Evolutionary conservation across 2,888 invertebrate genomes (phyloP).

Genomic region (Axea sp.): DNA sequence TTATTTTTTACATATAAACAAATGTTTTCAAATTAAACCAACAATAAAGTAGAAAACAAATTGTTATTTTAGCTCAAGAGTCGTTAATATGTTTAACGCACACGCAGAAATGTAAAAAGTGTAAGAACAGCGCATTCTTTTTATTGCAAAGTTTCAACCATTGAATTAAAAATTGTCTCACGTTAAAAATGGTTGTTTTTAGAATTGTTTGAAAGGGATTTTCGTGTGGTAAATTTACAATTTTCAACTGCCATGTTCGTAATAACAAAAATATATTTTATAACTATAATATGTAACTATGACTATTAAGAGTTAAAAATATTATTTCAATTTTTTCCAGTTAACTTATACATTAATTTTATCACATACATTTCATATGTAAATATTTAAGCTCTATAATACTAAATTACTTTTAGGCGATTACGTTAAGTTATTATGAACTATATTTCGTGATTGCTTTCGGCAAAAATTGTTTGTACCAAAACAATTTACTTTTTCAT

Average conservation of each 20-base stretch:
- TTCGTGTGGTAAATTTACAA: too few relatives aligned
- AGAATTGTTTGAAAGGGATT: too few relatives aligned
- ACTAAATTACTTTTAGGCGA: slow-evolving; percentile 69
- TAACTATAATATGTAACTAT: too few relatives aligned
- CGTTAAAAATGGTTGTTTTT: too few relatives aligned
- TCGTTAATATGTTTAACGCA: slow-evolving; percentile 29
- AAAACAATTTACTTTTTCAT: background rate
- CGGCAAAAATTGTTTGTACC: background rate
- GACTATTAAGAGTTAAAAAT: too few relatives aligned
- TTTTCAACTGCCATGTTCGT: too few relatives aligned
- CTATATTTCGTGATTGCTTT: background rate
- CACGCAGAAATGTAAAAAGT: slow-evolving; percentile 16
- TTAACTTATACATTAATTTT: too few relatives aligned
- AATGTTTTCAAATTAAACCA: background rate
- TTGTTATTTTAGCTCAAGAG: slow-evolving; percentile 1
- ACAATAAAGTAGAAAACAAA: background rate
- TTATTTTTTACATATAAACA: background rate
- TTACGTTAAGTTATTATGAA: slow-evolving; percentile 41
- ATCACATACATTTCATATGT: background rate
- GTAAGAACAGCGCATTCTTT: slow-evolving; percentile 31
- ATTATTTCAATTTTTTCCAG: too few relatives aligned
- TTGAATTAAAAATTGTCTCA: too few relatives aligned
- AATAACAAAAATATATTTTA: too few relatives aligned
- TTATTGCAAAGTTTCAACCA: slow-evolving; percentile 29
- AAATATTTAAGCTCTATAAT: slow-evolving; percentile 57